Evolutionary conservation across 1,140 invertebrate species (phyloP), one percentile per base, ranked within the genome.

Genomic region (Eriocheir sinensis): DNA sequence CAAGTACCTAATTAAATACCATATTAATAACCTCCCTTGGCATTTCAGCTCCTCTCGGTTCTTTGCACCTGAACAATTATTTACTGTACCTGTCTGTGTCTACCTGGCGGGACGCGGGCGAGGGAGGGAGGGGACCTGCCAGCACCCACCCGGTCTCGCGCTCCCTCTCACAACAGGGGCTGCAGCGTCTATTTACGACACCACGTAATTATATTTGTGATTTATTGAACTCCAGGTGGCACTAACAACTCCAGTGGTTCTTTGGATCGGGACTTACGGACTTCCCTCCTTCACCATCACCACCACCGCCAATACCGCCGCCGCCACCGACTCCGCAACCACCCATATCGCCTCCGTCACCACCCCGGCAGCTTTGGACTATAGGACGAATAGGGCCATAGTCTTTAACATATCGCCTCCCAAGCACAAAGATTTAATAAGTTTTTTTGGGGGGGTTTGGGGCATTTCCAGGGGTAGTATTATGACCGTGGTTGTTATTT

Each of bases 121-220:
- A 72, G 60, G 60, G 60, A 72, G 27, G 60, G 60, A 21, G 27
- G 60, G 60, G 21, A 4, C 3, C 17, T 8, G 6, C 60, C 12
- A 21, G 21, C 60, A 27, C 27, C 60, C n/a, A n/a, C 12, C 60
- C 15, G 44, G 4, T n/a, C 12, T n/a, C 60, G 17, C 60, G 21
- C 60, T 72, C 60, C 60, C 60, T 72, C 60, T n/a, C 60, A n/a
- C 60, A n/a, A 53, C 48, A 53, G 48, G 48, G 48, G 12, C 48
- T 17, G 12, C 60, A 72, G 21, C 60, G 17, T 72, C 60, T 72
- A 72, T 72, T 72, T 72, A 72, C 60, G 60, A n/a, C 27, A 72
- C 60, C 27, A n/a, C 60, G 60, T 72, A 72, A 72, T 72, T n/a
- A 72, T 72, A 72, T 72, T n/a, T 72, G 60, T 72, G 60, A 72